A percentile compares a stretch with the other conserved stretches of the same genome.
Conservation (phyloP, 2,888 invertebrate genomes). For the Malacosoma neustria region DNA sequence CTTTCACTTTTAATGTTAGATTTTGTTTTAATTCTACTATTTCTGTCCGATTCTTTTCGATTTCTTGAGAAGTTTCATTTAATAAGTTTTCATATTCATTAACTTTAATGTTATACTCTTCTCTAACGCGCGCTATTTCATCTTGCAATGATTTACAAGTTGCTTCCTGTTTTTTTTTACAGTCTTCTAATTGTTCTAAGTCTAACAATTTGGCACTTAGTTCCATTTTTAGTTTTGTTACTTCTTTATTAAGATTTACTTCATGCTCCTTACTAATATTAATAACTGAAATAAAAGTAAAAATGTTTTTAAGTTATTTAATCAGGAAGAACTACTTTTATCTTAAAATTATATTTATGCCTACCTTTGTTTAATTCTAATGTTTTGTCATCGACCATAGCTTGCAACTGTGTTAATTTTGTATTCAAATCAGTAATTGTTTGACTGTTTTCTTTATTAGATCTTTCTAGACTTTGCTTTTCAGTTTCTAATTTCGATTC, state of each 20-base stretch:
- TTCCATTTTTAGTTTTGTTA: conserved; percentile 70
- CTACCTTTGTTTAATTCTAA: conserved; percentile 69
- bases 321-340: too few relatives aligned
- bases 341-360: conserved; percentile 1
- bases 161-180: conserved; percentile 50
- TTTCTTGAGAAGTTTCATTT: conserved; percentile 54
- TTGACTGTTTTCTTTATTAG: conserved; percentile 63
- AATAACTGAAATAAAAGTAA: conserved; percentile 35
- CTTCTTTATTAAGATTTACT: conserved; percentile 63
- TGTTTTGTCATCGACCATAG: conserved; percentile 65
- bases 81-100: conserved; percentile 62
- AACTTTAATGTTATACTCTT: conserved; percentile 52
- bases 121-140: conserved; percentile 48
- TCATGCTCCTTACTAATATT: conserved; percentile 65
- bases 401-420: conserved; percentile 61
- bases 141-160: conserved; percentile 47
- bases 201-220: conserved; percentile 72
- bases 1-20: conserved; percentile 50
- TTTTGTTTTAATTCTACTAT: conserved; percentile 53
- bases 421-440: conserved; percentile 62
- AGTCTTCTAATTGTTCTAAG: conserved; percentile 63
- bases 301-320: too few relatives aligned
- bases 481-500: conserved; percentile 64
- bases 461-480: conserved; percentile 60
- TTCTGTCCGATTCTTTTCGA: conserved; percentile 55